Base-by-base conservation (phyloP, 1,140 invertebrate genomes). In the Formica exsecta region DNA sequence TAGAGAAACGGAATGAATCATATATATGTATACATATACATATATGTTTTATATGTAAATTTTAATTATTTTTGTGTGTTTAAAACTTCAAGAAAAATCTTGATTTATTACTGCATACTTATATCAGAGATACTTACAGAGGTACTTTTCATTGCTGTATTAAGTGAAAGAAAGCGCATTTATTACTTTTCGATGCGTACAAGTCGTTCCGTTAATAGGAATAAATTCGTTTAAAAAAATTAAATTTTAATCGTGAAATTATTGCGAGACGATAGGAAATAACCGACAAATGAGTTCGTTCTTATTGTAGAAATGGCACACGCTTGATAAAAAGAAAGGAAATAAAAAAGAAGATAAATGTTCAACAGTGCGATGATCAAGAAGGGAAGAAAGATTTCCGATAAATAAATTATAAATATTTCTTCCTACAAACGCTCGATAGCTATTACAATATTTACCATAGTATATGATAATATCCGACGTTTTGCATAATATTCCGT, bases 351-450 rank as follows among this genome's bases (percentile, higher is more conserved):
- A 68, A 54, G 16, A 38, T 62, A 44, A 44, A 54, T 29, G 13
- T 48, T 70, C 51, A 22, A 3, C n/a, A 6, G 0, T 7, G 32
- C 16, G n/a, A 13, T 22, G 25, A 13, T 51, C 48, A 51, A 51
- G 16, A 51, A 51, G 16, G 16, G 19, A 81, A 19, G 51, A 11
- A 81, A 71, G 8, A 62, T n/a, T 54, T 68, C 11, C 48, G 16
- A 57, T 32, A 81, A 73, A 81, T 59, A 61, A 19, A 19, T 48
- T 8, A 36, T 74, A 48, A 73, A 83, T 29, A 83, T 74, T 51
- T 51, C 29, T 83, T 16, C 1, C 54, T 61, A 19, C 29, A 81
- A 70, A 61, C 22, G 13, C 6, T 68, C 22, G 32, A 80, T 70
- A 57, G 29, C 65, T 74, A 54, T 48, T 83, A 38, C 25, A 61